phyloP scores from a whole-genome alignment of 2,113 vertebrate genomes.

The Ochotona curzoniae region DNA sequence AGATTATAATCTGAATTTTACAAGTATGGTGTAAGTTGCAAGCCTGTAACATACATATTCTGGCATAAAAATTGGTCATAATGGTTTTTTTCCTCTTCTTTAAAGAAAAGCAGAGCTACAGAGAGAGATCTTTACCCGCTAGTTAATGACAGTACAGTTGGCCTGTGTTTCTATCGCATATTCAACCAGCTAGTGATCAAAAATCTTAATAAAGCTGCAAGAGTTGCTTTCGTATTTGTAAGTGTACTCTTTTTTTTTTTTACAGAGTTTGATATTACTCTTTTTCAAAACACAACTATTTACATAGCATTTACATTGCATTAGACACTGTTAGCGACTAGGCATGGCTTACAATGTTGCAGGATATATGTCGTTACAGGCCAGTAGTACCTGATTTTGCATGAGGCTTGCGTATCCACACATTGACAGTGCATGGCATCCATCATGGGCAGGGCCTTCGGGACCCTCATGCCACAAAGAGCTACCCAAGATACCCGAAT shows the following conservation, averaged over 20 bases:
- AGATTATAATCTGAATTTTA: conserved; percentile 52
- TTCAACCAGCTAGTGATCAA: not conserved
- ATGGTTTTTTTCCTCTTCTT: not conserved
- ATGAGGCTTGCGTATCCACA: not conserved
- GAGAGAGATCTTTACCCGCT: no score
- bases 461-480: not conserved
- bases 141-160: not conserved
- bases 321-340: not conserved
- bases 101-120: not conserved
- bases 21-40: not conserved
- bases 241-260: not conserved
- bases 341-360: not conserved
- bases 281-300: not conserved
- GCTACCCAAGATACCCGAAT: not conserved
- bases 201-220: not conserved
- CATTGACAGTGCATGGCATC: not conserved
- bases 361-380: not conserved
- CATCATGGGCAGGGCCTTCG: not conserved
- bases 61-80: not conserved
- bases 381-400: not conserved
- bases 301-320: not conserved
- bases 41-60: not conserved
- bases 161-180: not conserved
- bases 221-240: not conserved
- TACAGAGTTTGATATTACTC: not conserved